Conservation (phyloP, 2,797 vertebrate genomes). For the Pterois miles region DNA sequence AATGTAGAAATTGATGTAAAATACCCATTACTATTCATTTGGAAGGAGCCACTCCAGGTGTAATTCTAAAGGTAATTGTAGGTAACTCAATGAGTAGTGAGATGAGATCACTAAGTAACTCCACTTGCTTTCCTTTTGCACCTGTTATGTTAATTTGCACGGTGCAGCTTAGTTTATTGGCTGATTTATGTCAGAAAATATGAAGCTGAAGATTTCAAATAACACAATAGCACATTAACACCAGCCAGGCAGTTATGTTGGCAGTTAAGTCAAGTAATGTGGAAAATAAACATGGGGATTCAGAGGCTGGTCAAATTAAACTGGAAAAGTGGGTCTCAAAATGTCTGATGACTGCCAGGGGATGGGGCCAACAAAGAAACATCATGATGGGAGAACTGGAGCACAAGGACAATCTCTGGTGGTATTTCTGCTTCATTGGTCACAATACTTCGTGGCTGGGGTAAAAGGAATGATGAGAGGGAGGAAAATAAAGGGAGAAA, state of each 20-base stretch:
- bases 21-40: not conserved
- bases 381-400: not conserved
- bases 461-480: constrained; percentile 10
- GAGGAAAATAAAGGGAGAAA: not conserved
- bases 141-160: constrained; percentile 11
- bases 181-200: constrained; percentile 1
- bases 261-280: constrained; percentile 24
- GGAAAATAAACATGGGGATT: constrained; percentile 25
- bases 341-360: not conserved
- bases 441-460: not conserved
- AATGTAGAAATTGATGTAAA: not conserved
- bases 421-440: constrained; percentile 21
- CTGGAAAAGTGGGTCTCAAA: constrained; percentile 25
- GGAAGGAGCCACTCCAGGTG: not conserved
- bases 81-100: not conserved
- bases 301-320: constrained; percentile 35
- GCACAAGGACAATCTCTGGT: constrained; percentile 7
- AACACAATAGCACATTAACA: constrained; percentile 16
- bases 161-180: not conserved
- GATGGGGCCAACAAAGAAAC: constrained; percentile 5
- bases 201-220: constrained; percentile 14
- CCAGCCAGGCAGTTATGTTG: constrained; percentile 2
- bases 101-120: not conserved
- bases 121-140: not conserved
- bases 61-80: constrained; percentile 19